These are phyloP conservation scores for Yoshiicerus persimilis DNA, from an alignment of 1,140 invertebrate genomes.

Conservation along the genomic window DNA sequence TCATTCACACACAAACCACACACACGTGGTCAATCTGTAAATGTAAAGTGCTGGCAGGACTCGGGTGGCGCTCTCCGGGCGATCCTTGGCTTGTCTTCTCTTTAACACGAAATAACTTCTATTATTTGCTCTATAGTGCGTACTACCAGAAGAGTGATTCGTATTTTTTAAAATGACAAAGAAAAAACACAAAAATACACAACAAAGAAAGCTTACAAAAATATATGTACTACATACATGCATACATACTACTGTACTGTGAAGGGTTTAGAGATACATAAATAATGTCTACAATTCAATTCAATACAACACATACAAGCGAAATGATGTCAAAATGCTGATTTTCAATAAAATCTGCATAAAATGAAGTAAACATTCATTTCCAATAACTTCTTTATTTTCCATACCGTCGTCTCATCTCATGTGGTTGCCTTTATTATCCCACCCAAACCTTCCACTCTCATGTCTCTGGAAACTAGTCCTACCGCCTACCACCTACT, in stretches of 20 bases:
- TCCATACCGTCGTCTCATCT: background rate
- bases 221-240: slow-evolving; percentile 21
- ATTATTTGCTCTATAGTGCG: background rate
- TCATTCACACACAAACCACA: background rate
- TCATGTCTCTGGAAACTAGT: no score
- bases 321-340: slow-evolving; percentile 15
- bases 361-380: background rate
- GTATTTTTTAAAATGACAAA: slow-evolving; percentile 23
- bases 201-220: slow-evolving; percentile 18
- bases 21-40: background rate
- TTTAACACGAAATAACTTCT: background rate
- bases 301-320: slow-evolving; percentile 14
- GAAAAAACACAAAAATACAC: slow-evolving; percentile 14
- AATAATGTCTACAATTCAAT: slow-evolving; percentile 14
- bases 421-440: no score
- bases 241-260: background rate
- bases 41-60: background rate
- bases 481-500: no score
- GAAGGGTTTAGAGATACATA: slow-evolving; percentile 3
- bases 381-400: background rate
- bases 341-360: slow-evolving; percentile 13
- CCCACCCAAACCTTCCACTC: no score
- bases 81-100: background rate
- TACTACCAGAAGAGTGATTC: slow-evolving; percentile 14
- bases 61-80: background rate